phyloP scores from a whole-genome alignment of 2,888 invertebrate species.

The Lasioglossum morio region DNA sequence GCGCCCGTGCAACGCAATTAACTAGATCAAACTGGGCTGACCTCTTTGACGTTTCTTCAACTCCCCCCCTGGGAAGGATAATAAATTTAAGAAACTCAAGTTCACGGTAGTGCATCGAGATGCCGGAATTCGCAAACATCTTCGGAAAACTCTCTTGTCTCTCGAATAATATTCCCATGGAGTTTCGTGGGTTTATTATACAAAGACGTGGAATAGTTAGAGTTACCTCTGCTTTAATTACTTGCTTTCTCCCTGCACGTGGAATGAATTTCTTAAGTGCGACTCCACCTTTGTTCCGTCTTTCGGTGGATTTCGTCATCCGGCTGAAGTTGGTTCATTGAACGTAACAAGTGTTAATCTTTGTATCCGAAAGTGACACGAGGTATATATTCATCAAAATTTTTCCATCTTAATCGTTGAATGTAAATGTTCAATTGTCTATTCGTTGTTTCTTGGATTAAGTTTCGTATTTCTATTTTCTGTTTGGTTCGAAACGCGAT shows the following conservation, averaged over 20 bases:
- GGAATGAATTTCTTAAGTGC: background rate
- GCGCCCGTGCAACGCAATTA: background rate
- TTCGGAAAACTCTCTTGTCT: background rate
- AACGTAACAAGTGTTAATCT: background rate
- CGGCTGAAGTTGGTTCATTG: background rate
- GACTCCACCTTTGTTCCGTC: background rate
- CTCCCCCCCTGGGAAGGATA: background rate
- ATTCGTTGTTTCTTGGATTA: too few relatives aligned
- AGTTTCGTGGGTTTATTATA: background rate
- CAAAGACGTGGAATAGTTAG: background rate
- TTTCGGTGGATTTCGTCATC: background rate
- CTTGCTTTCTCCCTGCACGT: background rate
- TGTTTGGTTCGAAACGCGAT: background rate
- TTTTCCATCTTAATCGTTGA: too few relatives aligned
- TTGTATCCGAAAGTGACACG: background rate
- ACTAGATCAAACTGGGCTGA: background rate
- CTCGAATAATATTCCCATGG: background rate
- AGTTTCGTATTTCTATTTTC: background rate
- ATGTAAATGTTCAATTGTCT: background rate
- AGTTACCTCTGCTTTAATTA: conserved; percentile 2
- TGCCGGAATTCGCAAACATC: background rate
- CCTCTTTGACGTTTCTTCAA: background rate
- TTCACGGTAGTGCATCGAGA: background rate
- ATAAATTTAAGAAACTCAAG: background rate
- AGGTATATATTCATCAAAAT: too few relatives aligned